Evolutionary conservation across 2,113 vertebrate species (phyloP), one percentile per base, ranked within the genome.

Genomic region (Zapus hudsonius): DNA sequence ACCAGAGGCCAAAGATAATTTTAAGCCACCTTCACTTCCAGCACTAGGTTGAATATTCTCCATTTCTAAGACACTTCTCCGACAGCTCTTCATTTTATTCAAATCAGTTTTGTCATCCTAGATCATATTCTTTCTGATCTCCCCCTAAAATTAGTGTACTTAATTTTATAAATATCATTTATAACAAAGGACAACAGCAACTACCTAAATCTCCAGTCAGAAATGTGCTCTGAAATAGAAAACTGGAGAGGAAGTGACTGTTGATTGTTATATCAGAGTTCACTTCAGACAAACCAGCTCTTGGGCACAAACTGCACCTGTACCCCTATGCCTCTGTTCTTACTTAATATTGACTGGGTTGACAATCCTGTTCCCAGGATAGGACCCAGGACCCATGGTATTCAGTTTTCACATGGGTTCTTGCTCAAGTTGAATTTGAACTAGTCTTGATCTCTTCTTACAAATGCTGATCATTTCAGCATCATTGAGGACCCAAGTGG

Each of bases 221-320:
- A 95, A 86, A 79, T 84, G 59, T 87, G 55, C 67, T 19, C 40
- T 95, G 78, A 88, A 93, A 67, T 17, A 38, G 64, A 76, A 89
- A 94, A 84, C 19, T 75, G 63, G 79, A 61, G 9, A 78, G 44
- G 31, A 90, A 75, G 17, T 78, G 87, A 57, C 8, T 44, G 70
- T 74, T 47, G 31, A 72, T 64, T 88, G 82, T 25, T 42, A 38
- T 15, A 4, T 4, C 57, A n/a, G 16, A 19, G 7, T 38, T 40
- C 6, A 23, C 55, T 84, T 22, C 55, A 59, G 81, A 61, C 69
- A 36, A 76, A 84, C 73, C 7, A 12, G 22, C 9, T 66, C 40
- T 7, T 19, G 78, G 67, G 38, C n/a, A n/a, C 44, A 70, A 15
- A 40, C 83, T 40, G 12, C 69, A 55, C 73, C n/a, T 74, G 23